These are phyloP conservation scores for Diorhabda carinulata DNA, from an alignment of 1,140 invertebrate genomes.

Conservation along the genomic window DNA sequence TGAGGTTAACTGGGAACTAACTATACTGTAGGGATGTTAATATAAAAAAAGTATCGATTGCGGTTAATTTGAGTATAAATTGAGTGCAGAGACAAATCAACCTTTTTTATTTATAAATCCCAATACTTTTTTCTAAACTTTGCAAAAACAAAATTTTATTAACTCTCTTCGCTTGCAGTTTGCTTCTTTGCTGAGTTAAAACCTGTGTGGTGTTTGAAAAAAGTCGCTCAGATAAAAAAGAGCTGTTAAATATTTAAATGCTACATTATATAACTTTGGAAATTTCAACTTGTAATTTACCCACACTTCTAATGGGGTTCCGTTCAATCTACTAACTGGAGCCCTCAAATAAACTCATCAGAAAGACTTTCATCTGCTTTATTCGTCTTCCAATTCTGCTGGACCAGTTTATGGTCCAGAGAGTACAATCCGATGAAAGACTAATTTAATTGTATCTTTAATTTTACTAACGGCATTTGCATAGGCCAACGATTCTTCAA, in stretches of 20 bases:
- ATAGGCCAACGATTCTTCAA: neutral
- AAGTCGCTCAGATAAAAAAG: slow-evolving; percentile 44
- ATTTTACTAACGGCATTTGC: neutral
- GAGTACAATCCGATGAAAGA: slow-evolving; percentile 8
- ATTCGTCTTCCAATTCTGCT: neutral
- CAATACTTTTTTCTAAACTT: no score
- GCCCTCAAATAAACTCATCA: slow-evolving; percentile 22
- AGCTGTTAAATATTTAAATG: slow-evolving; percentile 43
- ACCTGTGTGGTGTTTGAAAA: slow-evolving; percentile 44
- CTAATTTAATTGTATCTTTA: slow-evolving; percentile 21
- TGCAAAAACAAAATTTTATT: neutral
- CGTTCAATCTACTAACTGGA: slow-evolving; percentile 35
- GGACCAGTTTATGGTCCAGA: no score
- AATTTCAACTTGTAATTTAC: slow-evolving; percentile 40
- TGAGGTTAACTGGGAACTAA: no score
- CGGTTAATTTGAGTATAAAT: no score
- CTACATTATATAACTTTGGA: slow-evolving; percentile 39
- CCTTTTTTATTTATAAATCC: no score
- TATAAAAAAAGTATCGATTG: no score
- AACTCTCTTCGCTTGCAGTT: neutral
- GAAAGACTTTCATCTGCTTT: neutral
- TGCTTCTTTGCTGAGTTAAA: slow-evolving; percentile 17
- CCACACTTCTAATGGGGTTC: slow-evolving; percentile 14
- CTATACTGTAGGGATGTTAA: no score
- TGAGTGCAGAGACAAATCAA: no score